These are phyloP conservation scores for Amphiprion percula DNA, from an alignment of 2,113 vertebrate species.

Conservation along the genomic window DNA sequence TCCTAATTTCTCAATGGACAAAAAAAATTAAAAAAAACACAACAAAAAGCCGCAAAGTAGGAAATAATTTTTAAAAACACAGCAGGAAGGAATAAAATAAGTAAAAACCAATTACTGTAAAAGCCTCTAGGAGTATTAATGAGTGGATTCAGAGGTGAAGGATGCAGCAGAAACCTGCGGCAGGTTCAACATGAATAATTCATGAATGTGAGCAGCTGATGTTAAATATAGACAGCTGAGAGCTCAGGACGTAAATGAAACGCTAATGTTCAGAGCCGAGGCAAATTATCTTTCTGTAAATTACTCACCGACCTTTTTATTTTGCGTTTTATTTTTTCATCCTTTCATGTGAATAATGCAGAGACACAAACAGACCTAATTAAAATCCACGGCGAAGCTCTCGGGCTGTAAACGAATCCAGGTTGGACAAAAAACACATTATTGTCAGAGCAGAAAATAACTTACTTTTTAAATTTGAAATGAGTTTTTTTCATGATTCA, in stretches of 20 bases:
- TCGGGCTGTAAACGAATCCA: slow-evolving; percentile 11
- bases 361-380: slow-evolving; percentile 36
- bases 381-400: slow-evolving; percentile 27
- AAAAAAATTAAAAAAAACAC: neutral
- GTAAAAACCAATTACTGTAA: slow-evolving; percentile 59
- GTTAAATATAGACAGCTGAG: slow-evolving; percentile 74
- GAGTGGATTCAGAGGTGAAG: slow-evolving; percentile 66
- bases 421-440: neutral
- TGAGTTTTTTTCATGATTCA: too few relatives aligned
- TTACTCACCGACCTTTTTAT: slow-evolving; percentile 29
- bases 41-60: slow-evolving; percentile 1
- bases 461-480: neutral
- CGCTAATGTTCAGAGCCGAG: slow-evolving; percentile 57
- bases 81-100: slow-evolving; percentile 31
- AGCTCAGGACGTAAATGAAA: slow-evolving; percentile 58
- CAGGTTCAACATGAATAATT: slow-evolving; percentile 73
- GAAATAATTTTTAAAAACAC: neutral
- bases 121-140: slow-evolving; percentile 57
- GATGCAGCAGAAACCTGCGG: slow-evolving; percentile 42
- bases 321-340: slow-evolving; percentile 7
- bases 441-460: neutral
- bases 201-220: slow-evolving; percentile 62
- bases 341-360: slow-evolving; percentile 42
- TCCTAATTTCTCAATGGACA: slow-evolving; percentile 6
- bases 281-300: slow-evolving; percentile 62